These are phyloP conservation scores for Diogma glabrata DNA, from an alignment of 2,888 invertebrate genomes.

Conservation along the genomic window DNA sequence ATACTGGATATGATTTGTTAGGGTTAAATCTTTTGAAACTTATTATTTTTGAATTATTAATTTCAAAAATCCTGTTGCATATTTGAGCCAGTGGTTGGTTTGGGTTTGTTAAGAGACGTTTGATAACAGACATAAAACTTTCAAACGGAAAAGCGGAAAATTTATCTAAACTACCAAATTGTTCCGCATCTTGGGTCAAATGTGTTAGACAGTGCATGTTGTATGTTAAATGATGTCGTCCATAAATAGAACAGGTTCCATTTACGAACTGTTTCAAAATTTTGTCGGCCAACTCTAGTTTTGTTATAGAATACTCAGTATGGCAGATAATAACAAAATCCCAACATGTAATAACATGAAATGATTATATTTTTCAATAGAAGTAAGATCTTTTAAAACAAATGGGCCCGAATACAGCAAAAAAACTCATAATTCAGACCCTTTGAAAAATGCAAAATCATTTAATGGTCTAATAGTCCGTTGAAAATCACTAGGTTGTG, in stretches of 20 bases:
- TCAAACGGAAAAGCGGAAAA: constrained; percentile 21
- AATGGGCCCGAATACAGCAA: constrained; percentile 22
- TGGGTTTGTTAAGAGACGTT: constrained; percentile 16
- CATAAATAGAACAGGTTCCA: constrained; percentile 18
- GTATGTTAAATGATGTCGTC: constrained; percentile 13
- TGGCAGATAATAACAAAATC: constrained; percentile 19
- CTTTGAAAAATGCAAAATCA: constrained; percentile 20
- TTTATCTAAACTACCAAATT: constrained; percentile 18
- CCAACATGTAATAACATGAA: constrained; percentile 19
- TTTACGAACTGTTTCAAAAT: constrained; percentile 20
- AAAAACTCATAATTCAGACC: constrained; percentile 12
- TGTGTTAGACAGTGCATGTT: constrained; percentile 19
- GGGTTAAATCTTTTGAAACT: neutral
- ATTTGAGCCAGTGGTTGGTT: constrained; percentile 19
- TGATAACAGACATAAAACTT: constrained; percentile 18
- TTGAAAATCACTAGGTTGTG: constrained; percentile 20
- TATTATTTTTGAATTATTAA: constrained; percentile 2
- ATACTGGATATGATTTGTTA: neutral
- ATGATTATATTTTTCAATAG: constrained; percentile 16
- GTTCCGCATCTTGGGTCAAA: constrained; percentile 18
- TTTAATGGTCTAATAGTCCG: constrained; percentile 19
- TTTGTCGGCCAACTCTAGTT: constrained; percentile 10
- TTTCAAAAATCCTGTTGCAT: constrained; percentile 15
- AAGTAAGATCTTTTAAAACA: constrained; percentile 17
- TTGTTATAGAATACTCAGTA: constrained; percentile 11